phyloP scores from a whole-genome alignment of 2,888 invertebrate genomes.

The Creontiades dilutus region DNA sequence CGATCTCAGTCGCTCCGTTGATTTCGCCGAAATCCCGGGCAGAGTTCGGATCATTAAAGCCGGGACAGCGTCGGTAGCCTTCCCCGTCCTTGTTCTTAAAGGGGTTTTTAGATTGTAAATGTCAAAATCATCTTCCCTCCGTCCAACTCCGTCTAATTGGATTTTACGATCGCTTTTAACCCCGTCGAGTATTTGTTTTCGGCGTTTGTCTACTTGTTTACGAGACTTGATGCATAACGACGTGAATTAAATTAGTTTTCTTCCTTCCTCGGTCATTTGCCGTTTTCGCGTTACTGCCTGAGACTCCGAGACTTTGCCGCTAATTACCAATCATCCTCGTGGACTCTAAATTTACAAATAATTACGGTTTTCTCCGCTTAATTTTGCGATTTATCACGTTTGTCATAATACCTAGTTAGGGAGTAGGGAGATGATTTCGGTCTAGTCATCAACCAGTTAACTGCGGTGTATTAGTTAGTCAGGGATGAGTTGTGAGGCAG shows the following conservation, averaged over 20 bases:
- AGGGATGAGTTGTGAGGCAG: not conserved
- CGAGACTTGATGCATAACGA: conserved; percentile 46
- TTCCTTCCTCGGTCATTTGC: conserved; percentile 2
- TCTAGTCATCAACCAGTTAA: not conserved
- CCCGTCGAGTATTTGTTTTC: conserved; percentile 55
- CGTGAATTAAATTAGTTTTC: conserved; percentile 49
- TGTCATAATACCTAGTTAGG: conserved; percentile 2
- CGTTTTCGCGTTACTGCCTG: not conserved
- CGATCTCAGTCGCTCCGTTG: conserved; percentile 54
- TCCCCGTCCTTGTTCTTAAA: conserved; percentile 8
- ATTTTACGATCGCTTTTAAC: conserved; percentile 61
- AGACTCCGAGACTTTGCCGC: not conserved
- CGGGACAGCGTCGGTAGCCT: conserved; percentile 40
- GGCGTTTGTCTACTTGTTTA: conserved; percentile 56
- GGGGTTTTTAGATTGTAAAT: conserved; percentile 52
- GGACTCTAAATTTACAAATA: conserved; percentile 35
- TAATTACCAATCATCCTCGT: not conserved
- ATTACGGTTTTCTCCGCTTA: conserved; percentile 17
- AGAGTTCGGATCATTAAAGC: conserved; percentile 35
- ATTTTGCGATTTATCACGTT: conserved; percentile 27
- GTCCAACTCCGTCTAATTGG: conserved; percentile 61
- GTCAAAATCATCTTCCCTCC: conserved; percentile 50
- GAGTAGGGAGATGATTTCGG: not conserved
- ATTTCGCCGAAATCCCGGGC: conserved; percentile 40
- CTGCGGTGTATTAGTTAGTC: not conserved